phyloP scores from a whole-genome alignment of 2,113 vertebrate genomes.

The Chrysochloris asiatica region DNA sequence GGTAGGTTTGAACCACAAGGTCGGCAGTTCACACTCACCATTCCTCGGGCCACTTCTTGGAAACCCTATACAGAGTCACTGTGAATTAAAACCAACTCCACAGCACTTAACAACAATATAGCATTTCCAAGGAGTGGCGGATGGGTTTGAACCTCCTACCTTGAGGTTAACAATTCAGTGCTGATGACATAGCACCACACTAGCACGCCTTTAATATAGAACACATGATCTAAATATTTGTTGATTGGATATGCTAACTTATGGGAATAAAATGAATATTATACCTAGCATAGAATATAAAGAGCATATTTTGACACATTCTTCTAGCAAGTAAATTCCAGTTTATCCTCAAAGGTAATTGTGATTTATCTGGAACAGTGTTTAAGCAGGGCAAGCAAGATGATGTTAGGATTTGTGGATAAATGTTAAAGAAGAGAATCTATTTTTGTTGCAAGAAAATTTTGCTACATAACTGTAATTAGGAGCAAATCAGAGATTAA shows the following conservation, averaged over 20 bases:
- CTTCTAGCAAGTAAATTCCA: background rate
- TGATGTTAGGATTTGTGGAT: background rate
- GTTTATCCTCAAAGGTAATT: background rate
- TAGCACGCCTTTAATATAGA: background rate
- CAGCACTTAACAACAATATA: too few species aligned
- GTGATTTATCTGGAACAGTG: slow-evolving; percentile 3
- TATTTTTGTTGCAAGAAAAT: slow-evolving; percentile 58
- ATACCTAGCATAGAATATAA: background rate
- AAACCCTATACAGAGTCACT: too few species aligned
- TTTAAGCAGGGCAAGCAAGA: slow-evolving; percentile 20
- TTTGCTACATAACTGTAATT: slow-evolving; percentile 51
- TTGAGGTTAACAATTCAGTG: too few species aligned
- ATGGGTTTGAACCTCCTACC: too few species aligned
- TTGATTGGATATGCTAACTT: background rate
- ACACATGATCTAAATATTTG: background rate
- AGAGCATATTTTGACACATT: background rate
- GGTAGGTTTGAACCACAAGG: too few species aligned
- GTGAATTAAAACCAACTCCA: too few species aligned
- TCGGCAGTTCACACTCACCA: too few species aligned
- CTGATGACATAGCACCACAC: too few species aligned
- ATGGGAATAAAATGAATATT: slow-evolving; percentile 25
- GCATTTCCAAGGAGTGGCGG: too few species aligned
- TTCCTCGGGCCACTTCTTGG: too few species aligned
- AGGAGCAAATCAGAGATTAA: slow-evolving; percentile 65
- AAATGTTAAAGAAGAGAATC: background rate